Evolutionary conservation across 2,888 invertebrate species (phyloP).

Genomic region (Chelonus formosanus): DNA sequence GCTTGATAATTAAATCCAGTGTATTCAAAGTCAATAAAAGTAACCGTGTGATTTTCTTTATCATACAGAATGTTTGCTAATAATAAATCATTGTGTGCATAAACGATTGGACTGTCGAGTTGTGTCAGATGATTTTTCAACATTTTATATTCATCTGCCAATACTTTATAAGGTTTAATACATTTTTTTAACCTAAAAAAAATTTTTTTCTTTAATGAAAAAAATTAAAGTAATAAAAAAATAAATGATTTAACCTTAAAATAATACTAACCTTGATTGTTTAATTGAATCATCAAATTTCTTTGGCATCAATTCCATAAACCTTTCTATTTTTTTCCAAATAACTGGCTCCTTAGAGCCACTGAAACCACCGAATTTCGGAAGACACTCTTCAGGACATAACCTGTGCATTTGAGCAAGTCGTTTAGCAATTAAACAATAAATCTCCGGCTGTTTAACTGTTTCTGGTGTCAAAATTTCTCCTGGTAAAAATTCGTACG

Average conservation of each 20-base stretch:
- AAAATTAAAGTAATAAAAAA: not conserved
- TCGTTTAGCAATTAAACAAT: conserved; percentile 78
- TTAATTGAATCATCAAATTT: conserved; percentile 73
- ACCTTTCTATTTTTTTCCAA: conserved; percentile 81
- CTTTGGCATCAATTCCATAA: conserved; percentile 78
- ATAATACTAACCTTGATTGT: conserved; percentile 72
- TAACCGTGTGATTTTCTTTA: conserved; percentile 73
- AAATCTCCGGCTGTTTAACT: conserved; percentile 74
- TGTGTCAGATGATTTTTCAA: conserved; percentile 73
- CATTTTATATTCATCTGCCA: conserved; percentile 76
- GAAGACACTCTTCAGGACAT: conserved; percentile 46
- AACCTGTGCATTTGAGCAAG: conserved; percentile 87
- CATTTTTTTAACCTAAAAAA: conserved; percentile 73
- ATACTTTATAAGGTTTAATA: conserved; percentile 73
- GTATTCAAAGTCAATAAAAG: conserved; percentile 98
- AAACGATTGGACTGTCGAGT: conserved; percentile 82
- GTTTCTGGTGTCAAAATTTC: conserved; percentile 75
- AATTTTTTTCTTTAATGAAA: not conserved
- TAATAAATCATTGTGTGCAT: conserved; percentile 97
- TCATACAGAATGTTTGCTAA: conserved; percentile 93
- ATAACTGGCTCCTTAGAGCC: conserved; percentile 69
- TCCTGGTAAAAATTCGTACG: conserved; percentile 89
- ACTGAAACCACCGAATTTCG: conserved; percentile 59
- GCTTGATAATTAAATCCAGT: conserved; percentile 93
- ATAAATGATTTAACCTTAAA: not conserved